A percentile compares a stretch with the other conserved stretches of the same genome.
These are phyloP conservation scores for Ceriagrion tenellum DNA, from an alignment of 2,888 invertebrate species.

Conservation along the genomic window DNA sequence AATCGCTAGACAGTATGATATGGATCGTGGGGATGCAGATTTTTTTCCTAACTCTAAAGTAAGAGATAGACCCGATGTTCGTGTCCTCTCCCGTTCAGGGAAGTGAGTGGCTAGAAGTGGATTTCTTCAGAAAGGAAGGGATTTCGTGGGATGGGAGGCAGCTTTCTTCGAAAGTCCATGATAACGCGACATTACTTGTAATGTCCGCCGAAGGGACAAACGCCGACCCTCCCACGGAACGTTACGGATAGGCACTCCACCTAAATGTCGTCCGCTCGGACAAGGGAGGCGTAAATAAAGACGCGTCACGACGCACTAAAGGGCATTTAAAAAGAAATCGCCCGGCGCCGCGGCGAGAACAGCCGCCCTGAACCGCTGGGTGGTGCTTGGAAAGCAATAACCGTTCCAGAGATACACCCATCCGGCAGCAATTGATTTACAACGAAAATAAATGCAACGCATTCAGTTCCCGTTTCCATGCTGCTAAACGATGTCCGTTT, in stretches of 20 bases:
- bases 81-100: not conserved
- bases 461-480: not conserved
- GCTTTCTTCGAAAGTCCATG: not conserved
- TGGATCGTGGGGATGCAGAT: too few species aligned
- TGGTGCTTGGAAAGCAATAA: not conserved
- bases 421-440: not conserved
- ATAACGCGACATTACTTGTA: constrained; percentile 2
- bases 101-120: not conserved
- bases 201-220: not conserved
- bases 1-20: too few species aligned
- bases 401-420: not conserved
- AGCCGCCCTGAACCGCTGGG: not conserved
- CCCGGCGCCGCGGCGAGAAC: not conserved
- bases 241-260: not conserved
- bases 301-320: not conserved
- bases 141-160: not conserved
- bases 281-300: not conserved
- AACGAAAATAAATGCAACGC: not conserved
- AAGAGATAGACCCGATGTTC: too few species aligned
- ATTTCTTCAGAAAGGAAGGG: not conserved
- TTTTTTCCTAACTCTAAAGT: too few species aligned
- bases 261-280: not conserved
- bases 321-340: not conserved
- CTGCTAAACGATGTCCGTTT: too few species aligned
- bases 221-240: not conserved